These are phyloP conservation scores for Vimba vimba DNA, from an alignment of 2,113 vertebrate genomes.

Conservation along the genomic window DNA sequence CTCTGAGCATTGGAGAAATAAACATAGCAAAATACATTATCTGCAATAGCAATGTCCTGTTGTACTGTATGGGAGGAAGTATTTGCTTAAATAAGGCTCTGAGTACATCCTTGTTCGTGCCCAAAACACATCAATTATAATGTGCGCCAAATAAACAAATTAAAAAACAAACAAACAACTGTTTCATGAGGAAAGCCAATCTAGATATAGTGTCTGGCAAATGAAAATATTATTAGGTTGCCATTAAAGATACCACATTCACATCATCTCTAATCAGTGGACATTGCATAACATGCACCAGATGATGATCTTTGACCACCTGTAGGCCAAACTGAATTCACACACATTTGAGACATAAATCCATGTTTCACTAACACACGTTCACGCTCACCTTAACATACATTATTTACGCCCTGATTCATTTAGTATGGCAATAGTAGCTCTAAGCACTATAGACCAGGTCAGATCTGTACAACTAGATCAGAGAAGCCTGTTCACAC, in stretches of 20 bases:
- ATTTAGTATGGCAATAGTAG: slow-evolving; percentile 1
- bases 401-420: slow-evolving; percentile 20
- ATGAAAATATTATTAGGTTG: not conserved
- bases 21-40: slow-evolving; percentile 36
- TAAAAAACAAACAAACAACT: not conserved
- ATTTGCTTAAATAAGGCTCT: not conserved
- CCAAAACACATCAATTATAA: not conserved
- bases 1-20: slow-evolving; percentile 45
- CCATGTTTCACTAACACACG: not conserved
- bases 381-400: slow-evolving; percentile 8
- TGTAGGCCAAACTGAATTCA: not conserved
- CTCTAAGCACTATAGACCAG: not conserved
- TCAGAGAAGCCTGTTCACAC: not conserved
- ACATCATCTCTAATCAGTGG: not conserved
- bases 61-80: not conserved
- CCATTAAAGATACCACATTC: not conserved
- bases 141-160: slow-evolving; percentile 14
- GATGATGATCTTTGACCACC: slow-evolving; percentile 16
- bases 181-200: not conserved
- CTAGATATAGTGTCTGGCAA: not conserved
- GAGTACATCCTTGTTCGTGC: not conserved
- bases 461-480: not conserved
- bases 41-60: not conserved
- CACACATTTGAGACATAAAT: not conserved
- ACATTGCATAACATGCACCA: not conserved